A percentile compares a stretch with the other conserved stretches of the same genome.
phyloP scores from a whole-genome alignment of 2,797 vertebrate species.

The Gymnothorax reevesii region DNA sequence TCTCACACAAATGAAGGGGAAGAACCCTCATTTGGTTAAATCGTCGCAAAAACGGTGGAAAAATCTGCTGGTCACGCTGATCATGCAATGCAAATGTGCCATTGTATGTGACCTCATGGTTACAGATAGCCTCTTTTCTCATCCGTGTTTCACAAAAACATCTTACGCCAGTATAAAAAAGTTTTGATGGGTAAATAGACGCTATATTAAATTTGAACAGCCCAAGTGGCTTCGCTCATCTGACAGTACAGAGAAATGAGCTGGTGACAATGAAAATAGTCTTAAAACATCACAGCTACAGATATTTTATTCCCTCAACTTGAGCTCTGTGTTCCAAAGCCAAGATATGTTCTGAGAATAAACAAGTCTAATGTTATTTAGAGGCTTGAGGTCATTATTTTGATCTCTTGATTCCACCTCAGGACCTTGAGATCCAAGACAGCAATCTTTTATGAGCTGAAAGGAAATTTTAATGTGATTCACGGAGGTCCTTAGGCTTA shows the following conservation, averaged over 20 bases:
- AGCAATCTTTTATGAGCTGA: not conserved
- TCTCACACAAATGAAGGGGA: no score
- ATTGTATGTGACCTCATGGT: not conserved
- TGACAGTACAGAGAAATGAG: not conserved
- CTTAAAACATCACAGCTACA: not conserved
- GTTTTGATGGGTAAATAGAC: not conserved
- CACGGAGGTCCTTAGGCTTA: not conserved
- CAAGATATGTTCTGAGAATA: not conserved
- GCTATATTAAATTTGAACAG: not conserved
- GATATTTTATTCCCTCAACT: not conserved
- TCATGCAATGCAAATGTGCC: not conserved
- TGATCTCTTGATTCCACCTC: not conserved
- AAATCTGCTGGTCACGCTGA: not conserved
- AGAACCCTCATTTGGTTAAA: not conserved
- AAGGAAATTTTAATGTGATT: not conserved
- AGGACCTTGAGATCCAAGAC: not conserved
- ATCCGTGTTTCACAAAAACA: not conserved
- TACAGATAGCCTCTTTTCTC: not conserved
- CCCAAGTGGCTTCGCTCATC: not conserved
- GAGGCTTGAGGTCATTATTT: not conserved
- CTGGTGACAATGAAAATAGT: not conserved
- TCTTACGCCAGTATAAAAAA: not conserved
- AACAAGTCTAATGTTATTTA: not conserved
- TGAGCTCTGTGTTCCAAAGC: not conserved
- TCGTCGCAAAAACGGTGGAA: not conserved